These are phyloP conservation scores for Lutjanus campechanus DNA, from an alignment of 2,797 vertebrate genomes.

Conservation along the genomic window DNA sequence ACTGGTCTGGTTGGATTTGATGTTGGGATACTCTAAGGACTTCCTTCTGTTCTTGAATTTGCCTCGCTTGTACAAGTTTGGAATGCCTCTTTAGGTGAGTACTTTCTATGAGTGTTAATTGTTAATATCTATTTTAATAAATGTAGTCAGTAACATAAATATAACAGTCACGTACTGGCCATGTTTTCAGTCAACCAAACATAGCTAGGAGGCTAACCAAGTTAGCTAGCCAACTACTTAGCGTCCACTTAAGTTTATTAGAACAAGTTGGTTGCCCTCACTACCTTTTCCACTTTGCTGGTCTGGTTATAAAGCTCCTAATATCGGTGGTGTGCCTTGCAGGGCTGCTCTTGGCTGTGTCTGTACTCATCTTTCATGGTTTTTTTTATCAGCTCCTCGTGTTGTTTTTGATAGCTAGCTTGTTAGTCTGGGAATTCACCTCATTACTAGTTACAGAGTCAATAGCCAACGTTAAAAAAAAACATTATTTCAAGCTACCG, in stretches of 20 bases:
- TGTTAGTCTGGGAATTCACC: conserved; percentile 4
- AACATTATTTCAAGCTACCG: not conserved
- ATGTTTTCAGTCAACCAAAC: conserved; percentile 64
- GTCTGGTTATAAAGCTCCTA: conserved; percentile 7
- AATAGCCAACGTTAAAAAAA: not conserved
- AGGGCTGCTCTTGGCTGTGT: conserved; percentile 54
- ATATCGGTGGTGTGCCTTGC: conserved; percentile 19
- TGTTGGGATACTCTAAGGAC: conserved; percentile 85
- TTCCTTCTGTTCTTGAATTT: conserved; percentile 68
- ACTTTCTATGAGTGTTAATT: conserved; percentile 34
- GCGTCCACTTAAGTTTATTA: conserved; percentile 57
- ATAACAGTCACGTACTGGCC: conserved; percentile 39
- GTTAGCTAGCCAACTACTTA: conserved; percentile 59
- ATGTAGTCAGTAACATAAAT: conserved; percentile 32
- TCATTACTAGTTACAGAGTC: conserved; percentile 4
- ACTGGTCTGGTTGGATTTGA: conserved; percentile 82
- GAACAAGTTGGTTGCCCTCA: conserved; percentile 41
- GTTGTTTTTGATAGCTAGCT: conserved; percentile 64
- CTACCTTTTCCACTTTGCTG: conserved; percentile 33
- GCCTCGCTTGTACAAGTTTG: conserved; percentile 72
- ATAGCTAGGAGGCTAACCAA: conserved; percentile 64
- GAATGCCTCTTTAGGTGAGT: conserved; percentile 88
- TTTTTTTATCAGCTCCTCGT: conserved; percentile 72
- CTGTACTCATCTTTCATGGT: conserved; percentile 50
- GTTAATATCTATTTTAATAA: not conserved